phyloP scores from a whole-genome alignment of 2,113 vertebrate genomes.

The Seriola dumerili region DNA sequence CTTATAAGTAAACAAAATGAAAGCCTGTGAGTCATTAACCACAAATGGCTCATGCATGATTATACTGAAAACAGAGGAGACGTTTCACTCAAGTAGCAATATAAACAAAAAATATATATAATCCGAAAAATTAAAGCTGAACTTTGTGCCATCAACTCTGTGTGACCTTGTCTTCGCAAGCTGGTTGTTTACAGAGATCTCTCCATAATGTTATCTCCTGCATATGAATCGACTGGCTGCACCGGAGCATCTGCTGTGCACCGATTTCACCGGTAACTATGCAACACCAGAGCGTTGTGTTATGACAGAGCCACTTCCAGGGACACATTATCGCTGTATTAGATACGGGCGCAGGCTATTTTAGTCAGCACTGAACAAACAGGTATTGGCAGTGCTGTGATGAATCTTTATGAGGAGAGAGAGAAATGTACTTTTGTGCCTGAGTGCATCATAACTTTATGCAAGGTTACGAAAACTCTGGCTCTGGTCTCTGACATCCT shows the following conservation, averaged over 20 bases:
- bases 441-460: slow-evolving; percentile 40
- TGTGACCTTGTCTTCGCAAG: slow-evolving; percentile 39
- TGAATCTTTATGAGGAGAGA: slow-evolving; percentile 46
- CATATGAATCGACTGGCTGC: slow-evolving; percentile 61
- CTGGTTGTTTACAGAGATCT: slow-evolving; percentile 57
- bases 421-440: slow-evolving; percentile 49
- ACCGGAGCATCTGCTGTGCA: slow-evolving; percentile 73
- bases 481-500: slow-evolving; percentile 17
- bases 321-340: slow-evolving; percentile 81
- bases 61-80: slow-evolving; percentile 32
- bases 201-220: slow-evolving; percentile 57
- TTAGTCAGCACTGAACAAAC: slow-evolving; percentile 68
- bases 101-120: slow-evolving; percentile 19
- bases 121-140: slow-evolving; percentile 30
- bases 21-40: slow-evolving; percentile 70
- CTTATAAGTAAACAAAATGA: slow-evolving; percentile 56
- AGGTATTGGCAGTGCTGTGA: slow-evolving; percentile 45
- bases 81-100: slow-evolving; percentile 12
- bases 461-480: slow-evolving; percentile 17
- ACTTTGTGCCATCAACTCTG: slow-evolving; percentile 34
- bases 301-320: slow-evolving; percentile 75
- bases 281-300: slow-evolving; percentile 76
- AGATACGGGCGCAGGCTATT: slow-evolving; percentile 64
- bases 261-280: slow-evolving; percentile 68
- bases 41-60: slow-evolving; percentile 43